phyloP scores from a whole-genome alignment of 2,113 vertebrate species.

The Oceanodroma tethys region DNA sequence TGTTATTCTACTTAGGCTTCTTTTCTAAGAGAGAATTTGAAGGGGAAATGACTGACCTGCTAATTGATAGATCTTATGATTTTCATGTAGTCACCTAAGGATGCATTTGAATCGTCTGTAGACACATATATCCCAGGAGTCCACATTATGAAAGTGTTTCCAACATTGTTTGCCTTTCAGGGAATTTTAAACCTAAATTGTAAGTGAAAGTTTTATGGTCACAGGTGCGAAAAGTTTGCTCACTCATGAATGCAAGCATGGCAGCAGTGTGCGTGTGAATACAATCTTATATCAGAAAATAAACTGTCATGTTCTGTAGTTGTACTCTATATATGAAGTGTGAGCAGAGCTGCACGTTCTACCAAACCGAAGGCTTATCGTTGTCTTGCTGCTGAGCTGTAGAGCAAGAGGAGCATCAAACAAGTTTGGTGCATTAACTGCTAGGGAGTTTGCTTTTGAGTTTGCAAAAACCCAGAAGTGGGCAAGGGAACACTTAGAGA shows the following conservation, averaged over 20 bases:
- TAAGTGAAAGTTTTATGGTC: neutral
- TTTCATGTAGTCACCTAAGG: neutral
- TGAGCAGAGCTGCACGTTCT: neutral
- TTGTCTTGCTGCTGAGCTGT: neutral
- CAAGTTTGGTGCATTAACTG: neutral
- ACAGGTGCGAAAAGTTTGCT: neutral
- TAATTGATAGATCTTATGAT: neutral
- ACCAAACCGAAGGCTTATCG: fast-evolving
- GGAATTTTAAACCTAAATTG: neutral
- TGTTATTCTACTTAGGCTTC: neutral
- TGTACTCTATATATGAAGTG: fast-evolving
- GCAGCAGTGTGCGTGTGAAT: neutral
- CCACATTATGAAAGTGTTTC: fast-evolving
- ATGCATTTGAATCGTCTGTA: neutral
- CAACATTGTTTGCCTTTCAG: neutral
- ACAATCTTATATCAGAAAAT: fast-evolving
- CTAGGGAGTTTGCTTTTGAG: neutral
- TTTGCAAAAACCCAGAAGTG: neutral
- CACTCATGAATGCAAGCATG: neutral
- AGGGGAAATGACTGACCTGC: neutral
- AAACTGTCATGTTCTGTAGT: neutral
- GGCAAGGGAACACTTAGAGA: neutral
- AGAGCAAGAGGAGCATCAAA: neutral
- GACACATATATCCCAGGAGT: fast-evolving
- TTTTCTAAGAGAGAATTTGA: neutral